Percentiles rank a stretch among this genome's conserved stretches.
Conservation (phyloP, 1,140 invertebrate species). For the Pseudomyrmex concolor region DNA sequence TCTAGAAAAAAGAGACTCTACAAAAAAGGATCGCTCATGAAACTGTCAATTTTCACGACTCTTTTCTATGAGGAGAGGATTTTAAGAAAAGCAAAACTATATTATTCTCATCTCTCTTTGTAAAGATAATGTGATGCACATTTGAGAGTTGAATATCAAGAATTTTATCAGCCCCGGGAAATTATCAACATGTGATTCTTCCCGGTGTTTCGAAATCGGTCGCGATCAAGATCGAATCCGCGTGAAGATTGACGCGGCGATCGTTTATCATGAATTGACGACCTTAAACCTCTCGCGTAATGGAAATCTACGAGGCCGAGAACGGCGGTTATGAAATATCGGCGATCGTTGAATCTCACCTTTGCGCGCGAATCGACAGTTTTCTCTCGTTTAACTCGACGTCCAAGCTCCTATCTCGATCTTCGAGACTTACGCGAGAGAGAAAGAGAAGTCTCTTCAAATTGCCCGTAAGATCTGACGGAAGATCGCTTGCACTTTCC, state of each 20-base stretch:
- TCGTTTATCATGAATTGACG: conserved; percentile 7
- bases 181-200: not conserved
- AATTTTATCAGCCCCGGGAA: not conserved
- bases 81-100: too few relatives aligned
- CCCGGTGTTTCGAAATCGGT: not conserved
- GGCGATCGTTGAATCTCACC: conserved; percentile 42
- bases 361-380: conserved; percentile 27
- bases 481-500: conserved; percentile 41
- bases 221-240: conserved; percentile 5
- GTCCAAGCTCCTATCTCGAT: conserved; percentile 25
- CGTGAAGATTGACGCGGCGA: not conserved
- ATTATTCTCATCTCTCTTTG: too few relatives aligned
- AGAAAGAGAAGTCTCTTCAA: conserved; percentile 25
- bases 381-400: conserved; percentile 34
- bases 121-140: too few relatives aligned
- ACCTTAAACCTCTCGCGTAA: conserved; percentile 31
- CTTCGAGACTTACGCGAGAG: not conserved
- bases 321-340: conserved; percentile 29
- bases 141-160: not conserved
- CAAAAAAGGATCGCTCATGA: too few relatives aligned
- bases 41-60: too few relatives aligned
- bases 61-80: too few relatives aligned
- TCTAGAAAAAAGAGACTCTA: too few relatives aligned
- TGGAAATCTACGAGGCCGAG: conserved; percentile 11
- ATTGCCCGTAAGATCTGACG: conserved; percentile 48